Percentiles rank a stretch among this genome's conserved stretches.
These are phyloP conservation scores for Heliconius aoede DNA, from an alignment of 2,888 invertebrate genomes.

Conservation along the genomic window DNA sequence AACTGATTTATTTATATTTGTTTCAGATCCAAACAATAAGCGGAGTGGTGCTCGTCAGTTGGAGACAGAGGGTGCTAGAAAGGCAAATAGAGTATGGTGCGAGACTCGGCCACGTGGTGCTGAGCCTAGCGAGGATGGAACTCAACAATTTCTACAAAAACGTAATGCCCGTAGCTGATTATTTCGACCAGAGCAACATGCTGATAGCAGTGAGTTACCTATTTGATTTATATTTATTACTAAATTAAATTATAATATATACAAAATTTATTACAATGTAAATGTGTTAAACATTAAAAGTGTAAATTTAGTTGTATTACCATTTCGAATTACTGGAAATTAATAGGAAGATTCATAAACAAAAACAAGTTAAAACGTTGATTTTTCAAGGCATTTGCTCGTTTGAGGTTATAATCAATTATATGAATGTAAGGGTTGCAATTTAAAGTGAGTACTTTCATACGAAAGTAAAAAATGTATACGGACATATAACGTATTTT, in stretches of 20 bases:
- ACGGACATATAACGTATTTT: background rate
- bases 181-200: slow-evolving; percentile 94
- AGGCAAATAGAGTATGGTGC: slow-evolving; percentile 96
- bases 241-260: background rate
- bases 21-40: slow-evolving; percentile 93
- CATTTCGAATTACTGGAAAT: no score
- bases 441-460: no score
- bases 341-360: no score
- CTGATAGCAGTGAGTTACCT: slow-evolving; percentile 72
- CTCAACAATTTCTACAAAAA: slow-evolving; percentile 93
- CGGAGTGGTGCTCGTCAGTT: slow-evolving; percentile 93
- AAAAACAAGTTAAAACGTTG: no score
- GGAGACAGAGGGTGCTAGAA: slow-evolving; percentile 93
- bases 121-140: slow-evolving; percentile 94
- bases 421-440: background rate
- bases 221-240: background rate
- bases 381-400: no score
- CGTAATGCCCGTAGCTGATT: slow-evolving; percentile 95
- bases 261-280: no score
- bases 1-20: background rate
- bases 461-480: background rate
- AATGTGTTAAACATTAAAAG: no score
- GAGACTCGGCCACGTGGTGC: slow-evolving; percentile 91
- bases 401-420: background rate
- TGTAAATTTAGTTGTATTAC: no score